Base-by-base conservation (phyloP, 2,797 vertebrate genomes). In the Bovichtus variegatus region DNA sequence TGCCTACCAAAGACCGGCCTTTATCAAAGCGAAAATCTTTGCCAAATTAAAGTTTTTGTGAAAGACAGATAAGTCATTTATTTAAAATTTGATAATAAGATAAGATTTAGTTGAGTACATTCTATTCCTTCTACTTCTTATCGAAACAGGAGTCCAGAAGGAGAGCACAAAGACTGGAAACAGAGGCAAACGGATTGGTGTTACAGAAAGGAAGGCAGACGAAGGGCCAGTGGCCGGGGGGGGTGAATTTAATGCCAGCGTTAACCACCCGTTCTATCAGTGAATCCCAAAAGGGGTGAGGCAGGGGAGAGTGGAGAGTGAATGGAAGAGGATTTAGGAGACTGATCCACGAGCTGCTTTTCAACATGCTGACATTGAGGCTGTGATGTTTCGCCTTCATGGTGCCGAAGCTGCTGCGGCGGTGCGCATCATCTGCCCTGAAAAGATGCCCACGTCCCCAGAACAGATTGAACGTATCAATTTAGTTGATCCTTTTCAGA, bases 401-500 rank as follows among this genome's bases (percentile, higher is more conserved):
- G 44, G 7, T 10, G 4, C 34, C 4, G 9, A 40, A 10, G 34
- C 68, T 23, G 49, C 49, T 36, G 29, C 31, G 34, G 34, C 31
- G 34, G 31, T 31, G 8, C 31, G 8, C 31, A 34, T 34, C 31
- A 9, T 34, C 31, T 29, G 44, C 2, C 41, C 43, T 18, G 43
- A 65, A 58, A 47, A 15, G 49, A 63, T 15, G 23, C 12, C 43
- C 16, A 6, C 3, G 6, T 31, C 34, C 31, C 51, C 21, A 38
- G 49, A 41, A 58, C 44, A 31, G 46, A 74, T 43, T 51, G 34
- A 7, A 43, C 36, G 54, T 50, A 50, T 74, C 27, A 51, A 19
- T 34, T 6, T 0, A 36, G 44, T 2, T 59, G 54, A 74, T 66
- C 53, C 36, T 21, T 43, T 50, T 58, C 43, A 19, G 34, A 10